A percentile compares a stretch with the other conserved stretches of the same genome.
Conservation (phyloP, 2,113 vertebrate genomes). For the Larimichthys crocea region DNA sequence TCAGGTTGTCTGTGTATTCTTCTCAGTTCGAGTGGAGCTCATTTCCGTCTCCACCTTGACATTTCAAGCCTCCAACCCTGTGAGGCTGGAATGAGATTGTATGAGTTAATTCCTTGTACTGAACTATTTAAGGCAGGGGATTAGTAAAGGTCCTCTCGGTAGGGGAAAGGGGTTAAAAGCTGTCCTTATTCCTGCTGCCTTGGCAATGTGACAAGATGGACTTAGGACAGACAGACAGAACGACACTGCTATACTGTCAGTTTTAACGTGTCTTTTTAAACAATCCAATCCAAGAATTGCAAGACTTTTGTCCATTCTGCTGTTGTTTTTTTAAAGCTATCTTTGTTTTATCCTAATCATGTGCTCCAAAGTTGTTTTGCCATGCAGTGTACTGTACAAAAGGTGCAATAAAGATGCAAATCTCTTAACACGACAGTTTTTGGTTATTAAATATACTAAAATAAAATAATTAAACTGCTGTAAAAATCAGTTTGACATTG, state of each 20-base stretch:
- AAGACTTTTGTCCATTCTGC: not conserved
- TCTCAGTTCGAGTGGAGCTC: constrained; percentile 2
- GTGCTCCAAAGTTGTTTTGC: constrained; percentile 43
- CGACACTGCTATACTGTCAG: constrained; percentile 4
- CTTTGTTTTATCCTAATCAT: constrained; percentile 35
- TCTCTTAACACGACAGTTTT: not conserved
- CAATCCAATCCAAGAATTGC: not conserved
- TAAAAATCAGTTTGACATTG: not conserved
- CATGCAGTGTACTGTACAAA: constrained; percentile 66
- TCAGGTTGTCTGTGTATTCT: not conserved
- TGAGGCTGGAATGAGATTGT: constrained; percentile 79
- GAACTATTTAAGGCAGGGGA: constrained; percentile 81
- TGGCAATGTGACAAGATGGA: constrained; percentile 54
- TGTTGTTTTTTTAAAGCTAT: not conserved
- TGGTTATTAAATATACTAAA: no score
- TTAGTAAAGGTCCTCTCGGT: constrained; percentile 69
- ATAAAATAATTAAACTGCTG: no score
- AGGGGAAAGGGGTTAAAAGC: constrained; percentile 57
- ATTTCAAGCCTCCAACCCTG: constrained; percentile 54
- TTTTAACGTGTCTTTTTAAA: constrained; percentile 10
- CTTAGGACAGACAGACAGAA: constrained; percentile 39
- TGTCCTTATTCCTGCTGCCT: constrained; percentile 60
- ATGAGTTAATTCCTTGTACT: constrained; percentile 80
- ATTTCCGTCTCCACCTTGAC: constrained; percentile 56
- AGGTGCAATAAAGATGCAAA: constrained; percentile 70